Evolutionary conservation across 2,113 vertebrate genomes (phyloP), one percentile per base, ranked within the genome.

Genomic region (Syngnathoides biaculeatus): DNA sequence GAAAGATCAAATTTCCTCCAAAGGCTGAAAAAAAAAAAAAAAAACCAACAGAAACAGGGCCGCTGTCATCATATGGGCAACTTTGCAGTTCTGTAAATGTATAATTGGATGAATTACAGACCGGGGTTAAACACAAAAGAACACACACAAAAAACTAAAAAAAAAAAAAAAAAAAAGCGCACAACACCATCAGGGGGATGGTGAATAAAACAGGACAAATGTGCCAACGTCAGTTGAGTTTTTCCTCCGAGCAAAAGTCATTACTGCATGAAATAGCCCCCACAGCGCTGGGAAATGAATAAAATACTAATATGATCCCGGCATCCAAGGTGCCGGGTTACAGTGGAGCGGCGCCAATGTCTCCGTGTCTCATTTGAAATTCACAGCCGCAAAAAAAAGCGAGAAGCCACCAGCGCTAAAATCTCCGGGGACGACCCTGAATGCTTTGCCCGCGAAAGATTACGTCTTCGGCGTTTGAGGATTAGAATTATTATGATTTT

Each of bases 61-160:
- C 79, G 77, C 64, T 80, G 87, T 89, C 82, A 79, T 89, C 82
- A 79, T 89, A 67, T 78, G 86, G 83, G 78, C 75, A 79, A 80
- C 76, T 88, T 80, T 73, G 79, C 84, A 74, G 74, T 77, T 74
- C 78, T 86, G 80, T 90, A 88, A 90, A 89, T 87, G 77, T 63
- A 78, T 86, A 88, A 89, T 89, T 88, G 85, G 87, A 89, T 86
- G 86, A 82, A 88, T 89, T 85, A 78, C 77, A 69, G 73, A 70
- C 80, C 79, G 84, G 83, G 68, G 45, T n/a, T n/a, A n/a, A n/a
- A n/a, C n/a, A n/a, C n/a, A n/a, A n/a, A n/a, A n/a, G n/a, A n/a
- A n/a, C n/a, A n/a, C n/a, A n/a, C n/a, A n/a, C n/a, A n/a, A n/a
- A n/a, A n/a, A n/a, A n/a, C n/a, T 1, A 7, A 19, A 8, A 47